Percentiles rank a stretch among this genome's conserved stretches.
These are phyloP conservation scores for Natrix natrix DNA, from an alignment of 2,797 vertebrate species.

Conservation along the genomic window DNA sequence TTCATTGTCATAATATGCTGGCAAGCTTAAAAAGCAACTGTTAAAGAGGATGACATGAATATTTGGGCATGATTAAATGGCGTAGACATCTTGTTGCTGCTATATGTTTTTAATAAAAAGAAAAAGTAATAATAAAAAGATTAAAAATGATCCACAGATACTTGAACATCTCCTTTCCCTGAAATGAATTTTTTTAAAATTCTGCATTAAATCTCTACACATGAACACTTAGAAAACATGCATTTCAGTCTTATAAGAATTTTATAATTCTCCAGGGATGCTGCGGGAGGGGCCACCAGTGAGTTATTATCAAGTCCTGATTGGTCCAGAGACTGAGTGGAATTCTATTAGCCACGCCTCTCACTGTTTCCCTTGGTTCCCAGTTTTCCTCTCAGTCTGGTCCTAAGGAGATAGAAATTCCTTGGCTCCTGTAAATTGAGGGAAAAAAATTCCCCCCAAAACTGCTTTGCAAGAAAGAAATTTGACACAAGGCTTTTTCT, in stretches of 20 bases:
- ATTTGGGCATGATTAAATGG: background rate
- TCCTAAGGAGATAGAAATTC: no score
- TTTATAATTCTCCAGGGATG: no score
- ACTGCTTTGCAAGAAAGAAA: background rate
- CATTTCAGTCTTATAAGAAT: background rate
- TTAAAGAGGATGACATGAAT: background rate
- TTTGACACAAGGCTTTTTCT: background rate
- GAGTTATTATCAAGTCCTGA: no score
- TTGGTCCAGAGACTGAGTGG: no score
- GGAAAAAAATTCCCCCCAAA: background rate
- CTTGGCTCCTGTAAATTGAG: no score
- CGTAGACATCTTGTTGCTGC: background rate
- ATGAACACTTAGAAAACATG: no score
- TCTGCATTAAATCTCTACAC: background rate
- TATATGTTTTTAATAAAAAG: background rate
- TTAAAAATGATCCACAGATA: background rate
- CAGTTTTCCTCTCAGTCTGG: no score
- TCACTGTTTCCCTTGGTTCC: no score
- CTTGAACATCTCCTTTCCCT: background rate
- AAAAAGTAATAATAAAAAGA: background rate
- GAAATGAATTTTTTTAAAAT: background rate
- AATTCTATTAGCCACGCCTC: no score
- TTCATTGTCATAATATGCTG: background rate
- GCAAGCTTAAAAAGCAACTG: background rate
- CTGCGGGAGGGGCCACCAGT: no score